Percentiles rank a stretch among this genome's conserved stretches.
Conservation (phyloP, 2,797 vertebrate genomes). For the Loriculus beryllinus region DNA sequence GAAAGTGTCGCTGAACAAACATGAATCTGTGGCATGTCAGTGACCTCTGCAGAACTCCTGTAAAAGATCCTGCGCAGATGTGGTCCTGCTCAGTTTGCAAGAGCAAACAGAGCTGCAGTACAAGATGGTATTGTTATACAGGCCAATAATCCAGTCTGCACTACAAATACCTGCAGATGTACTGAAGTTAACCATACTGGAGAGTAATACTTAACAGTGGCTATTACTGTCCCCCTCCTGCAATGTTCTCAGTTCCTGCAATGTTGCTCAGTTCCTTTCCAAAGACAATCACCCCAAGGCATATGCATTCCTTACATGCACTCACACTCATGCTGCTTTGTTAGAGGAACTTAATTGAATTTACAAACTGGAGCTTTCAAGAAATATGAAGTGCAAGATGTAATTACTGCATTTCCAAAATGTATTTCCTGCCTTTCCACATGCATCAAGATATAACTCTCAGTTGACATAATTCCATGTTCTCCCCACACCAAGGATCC, state of each 20-base stretch:
- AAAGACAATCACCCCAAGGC: background rate
- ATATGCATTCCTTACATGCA: background rate
- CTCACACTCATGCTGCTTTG: background rate
- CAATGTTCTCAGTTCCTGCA: too few species aligned
- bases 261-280: background rate
- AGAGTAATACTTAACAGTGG: background rate
- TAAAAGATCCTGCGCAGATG: background rate
- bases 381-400: background rate
- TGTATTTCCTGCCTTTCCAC: background rate
- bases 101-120: slow-evolving; percentile 2
- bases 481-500: background rate
- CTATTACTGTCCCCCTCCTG: background rate
- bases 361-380: background rate
- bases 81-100: slow-evolving; percentile 7
- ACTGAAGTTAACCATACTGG: background rate
- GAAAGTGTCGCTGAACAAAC: slow-evolving; percentile 3
- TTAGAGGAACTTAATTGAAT: background rate
- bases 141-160: background rate
- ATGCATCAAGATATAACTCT: background rate
- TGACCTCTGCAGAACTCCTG: background rate
- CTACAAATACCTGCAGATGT: background rate
- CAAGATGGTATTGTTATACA: background rate
- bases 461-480: background rate
- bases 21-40: background rate
- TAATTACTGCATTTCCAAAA: background rate